These are phyloP conservation scores for Ips nitidus DNA, from an alignment of 1,140 invertebrate species.

Conservation along the genomic window DNA sequence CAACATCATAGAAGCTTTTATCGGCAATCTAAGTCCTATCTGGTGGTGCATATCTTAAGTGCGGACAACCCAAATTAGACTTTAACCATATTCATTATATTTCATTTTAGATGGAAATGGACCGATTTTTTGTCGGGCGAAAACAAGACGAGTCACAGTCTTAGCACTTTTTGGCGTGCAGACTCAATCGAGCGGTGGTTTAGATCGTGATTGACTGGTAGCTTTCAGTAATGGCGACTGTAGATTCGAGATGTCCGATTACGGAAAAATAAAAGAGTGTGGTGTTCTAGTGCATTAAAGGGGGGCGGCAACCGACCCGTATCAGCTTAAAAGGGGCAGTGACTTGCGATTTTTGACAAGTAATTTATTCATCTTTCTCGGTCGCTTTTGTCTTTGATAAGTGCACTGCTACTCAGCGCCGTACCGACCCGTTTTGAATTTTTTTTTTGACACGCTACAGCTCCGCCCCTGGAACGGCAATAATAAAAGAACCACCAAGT, in stretches of 20 bases:
- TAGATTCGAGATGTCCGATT: slow-evolving; percentile 16
- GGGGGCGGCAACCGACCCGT: slow-evolving; percentile 14
- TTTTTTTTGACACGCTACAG: too few relatives aligned
- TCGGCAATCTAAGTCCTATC: not conserved
- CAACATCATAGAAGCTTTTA: not conserved
- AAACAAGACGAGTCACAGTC: too few relatives aligned
- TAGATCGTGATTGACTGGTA: slow-evolving; percentile 2
- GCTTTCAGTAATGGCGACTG: slow-evolving; percentile 8
- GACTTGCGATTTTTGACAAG: slow-evolving; percentile 32
- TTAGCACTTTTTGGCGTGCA: not conserved
- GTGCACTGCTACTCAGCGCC: slow-evolving; percentile 16
- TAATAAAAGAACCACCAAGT: not conserved
- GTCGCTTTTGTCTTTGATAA: slow-evolving; percentile 27
- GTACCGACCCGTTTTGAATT: not conserved
- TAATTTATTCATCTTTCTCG: slow-evolving; percentile 33
- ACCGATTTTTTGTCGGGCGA: too few relatives aligned
- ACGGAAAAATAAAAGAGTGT: slow-evolving; percentile 20
- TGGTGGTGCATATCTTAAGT: slow-evolving; percentile 5
- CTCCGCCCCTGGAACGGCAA: not conserved
- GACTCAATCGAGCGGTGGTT: not conserved
- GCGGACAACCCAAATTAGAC: slow-evolving; percentile 18
- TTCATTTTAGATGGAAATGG: not conserved
- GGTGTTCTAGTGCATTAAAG: slow-evolving; percentile 26
- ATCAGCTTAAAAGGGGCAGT: slow-evolving; percentile 32
- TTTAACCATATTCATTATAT: slow-evolving; percentile 3